Percentiles rank a stretch among this genome's conserved stretches.
These are phyloP conservation scores for Tokudaia tokunoshimensis DNA, from an alignment of 2,797 vertebrate species.

Conservation along the genomic window DNA sequence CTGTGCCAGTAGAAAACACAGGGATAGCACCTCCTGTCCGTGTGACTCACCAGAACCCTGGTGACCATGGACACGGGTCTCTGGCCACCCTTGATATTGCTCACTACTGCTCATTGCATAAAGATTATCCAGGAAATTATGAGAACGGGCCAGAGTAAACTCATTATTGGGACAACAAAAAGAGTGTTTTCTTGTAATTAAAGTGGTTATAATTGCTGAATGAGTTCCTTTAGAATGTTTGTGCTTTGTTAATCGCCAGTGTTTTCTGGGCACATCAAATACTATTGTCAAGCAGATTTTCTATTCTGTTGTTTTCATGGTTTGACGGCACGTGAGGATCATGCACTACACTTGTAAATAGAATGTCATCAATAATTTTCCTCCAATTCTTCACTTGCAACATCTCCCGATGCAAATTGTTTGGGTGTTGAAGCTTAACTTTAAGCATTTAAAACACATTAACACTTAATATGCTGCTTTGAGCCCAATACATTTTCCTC, in stretches of 20 bases:
- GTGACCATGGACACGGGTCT: not conserved
- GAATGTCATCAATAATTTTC: constrained; percentile 54
- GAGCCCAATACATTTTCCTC: constrained; percentile 3
- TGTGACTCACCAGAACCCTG: not conserved
- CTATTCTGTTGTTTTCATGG: constrained; percentile 45
- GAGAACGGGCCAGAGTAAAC: constrained; percentile 52
- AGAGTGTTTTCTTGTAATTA: constrained; percentile 64
- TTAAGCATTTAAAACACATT: constrained; percentile 56
- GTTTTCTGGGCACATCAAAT: constrained; percentile 50
- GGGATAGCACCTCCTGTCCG: not conserved
- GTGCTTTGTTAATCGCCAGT: not conserved
- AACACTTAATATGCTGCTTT: constrained; percentile 29
- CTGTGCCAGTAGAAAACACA: not conserved
- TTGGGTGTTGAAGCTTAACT: constrained; percentile 49
- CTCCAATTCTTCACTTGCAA: not conserved
- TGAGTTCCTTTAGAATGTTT: constrained; percentile 16
- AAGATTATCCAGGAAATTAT: constrained; percentile 52
- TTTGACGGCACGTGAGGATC: constrained; percentile 45
- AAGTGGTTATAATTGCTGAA: constrained; percentile 47
- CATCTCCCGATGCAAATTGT: constrained; percentile 40
- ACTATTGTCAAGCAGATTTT: constrained; percentile 16
- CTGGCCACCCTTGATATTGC: not conserved
- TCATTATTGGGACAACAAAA: constrained; percentile 60
- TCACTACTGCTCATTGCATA: not conserved
- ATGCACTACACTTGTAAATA: constrained; percentile 5